Evolutionary conservation across 2,113 vertebrate species (phyloP).

Genomic region (Delphinus delphis): DNA sequence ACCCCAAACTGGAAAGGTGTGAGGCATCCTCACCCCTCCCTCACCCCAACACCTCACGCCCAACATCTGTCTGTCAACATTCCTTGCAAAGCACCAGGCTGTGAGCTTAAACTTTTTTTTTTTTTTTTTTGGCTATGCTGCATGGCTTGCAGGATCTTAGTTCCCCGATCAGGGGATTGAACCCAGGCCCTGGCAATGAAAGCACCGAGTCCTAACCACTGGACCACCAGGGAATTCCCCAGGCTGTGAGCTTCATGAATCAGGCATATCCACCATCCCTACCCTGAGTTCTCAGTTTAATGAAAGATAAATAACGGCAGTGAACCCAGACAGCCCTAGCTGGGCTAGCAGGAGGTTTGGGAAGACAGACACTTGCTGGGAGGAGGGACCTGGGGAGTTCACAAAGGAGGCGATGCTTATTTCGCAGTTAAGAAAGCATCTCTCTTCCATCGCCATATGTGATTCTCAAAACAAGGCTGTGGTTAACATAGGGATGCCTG

Average conservation of each 20-base stretch:
- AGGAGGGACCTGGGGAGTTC: not conserved
- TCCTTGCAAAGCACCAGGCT: not conserved
- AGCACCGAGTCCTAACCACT: not conserved
- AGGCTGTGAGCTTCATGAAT: not conserved
- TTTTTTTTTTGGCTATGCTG: not conserved
- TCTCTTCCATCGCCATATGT: fast-evolving
- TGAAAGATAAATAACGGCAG: not conserved
- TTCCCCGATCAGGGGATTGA: not conserved
- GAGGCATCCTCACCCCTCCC: not conserved
- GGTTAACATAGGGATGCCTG: no score
- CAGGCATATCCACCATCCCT: not conserved
- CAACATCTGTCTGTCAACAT: not conserved
- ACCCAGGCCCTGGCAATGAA: not conserved
- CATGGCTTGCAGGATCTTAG: not conserved
- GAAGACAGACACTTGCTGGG: not conserved
- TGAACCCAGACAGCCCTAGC: not conserved
- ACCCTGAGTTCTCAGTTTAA: not conserved
- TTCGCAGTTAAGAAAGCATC: not conserved
- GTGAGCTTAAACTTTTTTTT: no score
- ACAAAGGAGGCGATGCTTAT: not conserved
- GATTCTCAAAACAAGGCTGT: not conserved
- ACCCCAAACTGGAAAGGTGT: not conserved
- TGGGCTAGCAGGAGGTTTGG: not conserved
- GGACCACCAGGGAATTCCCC: not conserved
- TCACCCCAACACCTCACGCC: not conserved